These are phyloP conservation scores for Peromyscus eremicus DNA, from an alignment of 2,797 vertebrate species.

Conservation along the genomic window DNA sequence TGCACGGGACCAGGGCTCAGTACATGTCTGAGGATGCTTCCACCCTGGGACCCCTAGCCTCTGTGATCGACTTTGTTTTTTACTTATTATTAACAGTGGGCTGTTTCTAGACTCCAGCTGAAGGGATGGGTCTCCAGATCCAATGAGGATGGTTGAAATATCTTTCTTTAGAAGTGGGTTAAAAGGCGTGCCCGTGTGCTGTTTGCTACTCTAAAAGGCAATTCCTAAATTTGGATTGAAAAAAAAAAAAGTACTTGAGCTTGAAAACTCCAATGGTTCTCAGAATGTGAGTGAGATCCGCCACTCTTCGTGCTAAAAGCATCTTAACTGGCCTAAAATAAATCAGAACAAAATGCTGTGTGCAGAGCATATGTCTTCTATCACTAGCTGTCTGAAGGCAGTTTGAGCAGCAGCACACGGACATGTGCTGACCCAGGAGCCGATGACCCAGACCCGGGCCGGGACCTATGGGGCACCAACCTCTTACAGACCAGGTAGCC, in stretches of 20 bases:
- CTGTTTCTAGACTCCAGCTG: neutral
- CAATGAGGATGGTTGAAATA: neutral
- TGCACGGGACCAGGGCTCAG: neutral
- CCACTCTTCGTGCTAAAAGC: slow-evolving; percentile 63
- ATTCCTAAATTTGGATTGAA: slow-evolving; percentile 73
- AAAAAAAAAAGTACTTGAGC: slow-evolving; percentile 44
- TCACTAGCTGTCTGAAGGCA: neutral
- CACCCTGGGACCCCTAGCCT: neutral
- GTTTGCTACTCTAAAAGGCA: slow-evolving; percentile 70
- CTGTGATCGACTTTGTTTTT: too few relatives aligned
- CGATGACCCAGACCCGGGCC: rapidly evolving
- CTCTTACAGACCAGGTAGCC: neutral
- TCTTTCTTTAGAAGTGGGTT: slow-evolving; percentile 57
- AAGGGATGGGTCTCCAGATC: neutral
- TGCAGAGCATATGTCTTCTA: slow-evolving; percentile 26
- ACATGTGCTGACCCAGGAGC: rapidly evolving
- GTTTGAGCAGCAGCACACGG: neutral
- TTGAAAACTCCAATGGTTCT: slow-evolving; percentile 64
- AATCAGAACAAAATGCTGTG: slow-evolving; percentile 62
- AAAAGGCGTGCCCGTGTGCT: neutral
- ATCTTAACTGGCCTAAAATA: slow-evolving; percentile 60
- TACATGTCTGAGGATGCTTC: rapidly evolving
- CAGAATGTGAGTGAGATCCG: slow-evolving; percentile 56
- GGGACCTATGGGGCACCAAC: too few relatives aligned
- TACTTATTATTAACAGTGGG: neutral